Conservation (phyloP, 2,113 vertebrate species). For the Regulus satrapa region DNA sequence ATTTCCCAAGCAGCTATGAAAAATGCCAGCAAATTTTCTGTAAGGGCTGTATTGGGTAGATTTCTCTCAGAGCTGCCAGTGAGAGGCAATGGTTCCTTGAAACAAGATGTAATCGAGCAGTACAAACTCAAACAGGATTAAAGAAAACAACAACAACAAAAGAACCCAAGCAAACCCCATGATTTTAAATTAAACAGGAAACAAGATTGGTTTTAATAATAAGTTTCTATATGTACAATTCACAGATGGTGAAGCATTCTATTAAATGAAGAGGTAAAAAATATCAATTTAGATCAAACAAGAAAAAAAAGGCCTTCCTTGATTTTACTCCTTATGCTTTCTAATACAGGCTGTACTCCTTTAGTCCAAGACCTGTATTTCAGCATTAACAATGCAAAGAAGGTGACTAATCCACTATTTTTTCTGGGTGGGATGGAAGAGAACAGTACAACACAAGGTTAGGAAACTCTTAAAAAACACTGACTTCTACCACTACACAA, state of each 20-base stretch:
- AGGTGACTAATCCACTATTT: neutral
- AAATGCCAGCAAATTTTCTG: neutral
- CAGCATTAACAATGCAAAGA: neutral
- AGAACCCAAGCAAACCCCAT: neutral
- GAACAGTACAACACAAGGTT: neutral
- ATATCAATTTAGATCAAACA: neutral
- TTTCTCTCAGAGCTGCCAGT: neutral
- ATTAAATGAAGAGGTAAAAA: neutral
- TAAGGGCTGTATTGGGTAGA: neutral
- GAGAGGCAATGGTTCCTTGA: neutral
- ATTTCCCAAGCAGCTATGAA: neutral
- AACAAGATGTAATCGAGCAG: neutral
- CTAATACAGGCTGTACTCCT: neutral
- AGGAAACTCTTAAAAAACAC: neutral
- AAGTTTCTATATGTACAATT: neutral
- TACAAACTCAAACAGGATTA: neutral
- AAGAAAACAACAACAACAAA: neutral
- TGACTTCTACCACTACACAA: neutral
- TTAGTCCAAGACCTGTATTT: neutral
- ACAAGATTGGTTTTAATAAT: neutral
- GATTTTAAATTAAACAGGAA: neutral
- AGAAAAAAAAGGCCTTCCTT: neutral
- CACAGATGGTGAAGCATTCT: neutral
- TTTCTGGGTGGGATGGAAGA: neutral
- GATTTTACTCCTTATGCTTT: neutral